phyloP scores from a whole-genome alignment of 2,113 vertebrate genomes.

The Eubucco bourcierii region DNA sequence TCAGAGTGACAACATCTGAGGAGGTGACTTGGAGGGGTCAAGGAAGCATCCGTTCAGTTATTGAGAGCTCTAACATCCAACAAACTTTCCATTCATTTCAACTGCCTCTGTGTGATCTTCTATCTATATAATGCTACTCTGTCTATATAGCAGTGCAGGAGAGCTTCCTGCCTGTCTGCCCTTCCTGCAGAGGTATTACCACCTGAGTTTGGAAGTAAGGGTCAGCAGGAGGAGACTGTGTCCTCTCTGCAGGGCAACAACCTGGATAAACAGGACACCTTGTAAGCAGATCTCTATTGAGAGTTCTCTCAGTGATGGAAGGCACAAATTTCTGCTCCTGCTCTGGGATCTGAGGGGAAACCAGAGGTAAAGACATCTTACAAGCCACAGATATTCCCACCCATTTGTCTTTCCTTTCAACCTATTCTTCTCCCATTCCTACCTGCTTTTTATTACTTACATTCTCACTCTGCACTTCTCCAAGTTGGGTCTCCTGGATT shows the following conservation, averaged over 20 bases:
- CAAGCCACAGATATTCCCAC: neutral
- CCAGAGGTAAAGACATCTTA: neutral
- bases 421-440: neutral
- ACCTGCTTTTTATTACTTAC: neutral
- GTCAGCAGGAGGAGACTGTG: neutral
- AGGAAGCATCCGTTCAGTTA: neutral
- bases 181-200: neutral
- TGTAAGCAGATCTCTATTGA: neutral
- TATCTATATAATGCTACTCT: neutral
- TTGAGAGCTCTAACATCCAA: neutral
- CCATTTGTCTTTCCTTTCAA: neutral
- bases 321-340: neutral
- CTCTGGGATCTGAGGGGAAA: neutral
- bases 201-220: neutral
- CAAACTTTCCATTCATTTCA: neutral
- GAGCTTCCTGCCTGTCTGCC: neutral
- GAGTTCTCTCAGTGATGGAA: neutral
- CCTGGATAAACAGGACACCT: neutral
- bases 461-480: neutral
- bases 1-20: neutral
- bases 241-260: neutral
- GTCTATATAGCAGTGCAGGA: neutral
- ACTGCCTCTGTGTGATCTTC: neutral
- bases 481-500: neutral
- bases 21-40: neutral